Percentiles rank a stretch among this genome's conserved stretches.
phyloP scores from a whole-genome alignment of 2,797 vertebrate genomes.

The Adelosebastes latens region DNA sequence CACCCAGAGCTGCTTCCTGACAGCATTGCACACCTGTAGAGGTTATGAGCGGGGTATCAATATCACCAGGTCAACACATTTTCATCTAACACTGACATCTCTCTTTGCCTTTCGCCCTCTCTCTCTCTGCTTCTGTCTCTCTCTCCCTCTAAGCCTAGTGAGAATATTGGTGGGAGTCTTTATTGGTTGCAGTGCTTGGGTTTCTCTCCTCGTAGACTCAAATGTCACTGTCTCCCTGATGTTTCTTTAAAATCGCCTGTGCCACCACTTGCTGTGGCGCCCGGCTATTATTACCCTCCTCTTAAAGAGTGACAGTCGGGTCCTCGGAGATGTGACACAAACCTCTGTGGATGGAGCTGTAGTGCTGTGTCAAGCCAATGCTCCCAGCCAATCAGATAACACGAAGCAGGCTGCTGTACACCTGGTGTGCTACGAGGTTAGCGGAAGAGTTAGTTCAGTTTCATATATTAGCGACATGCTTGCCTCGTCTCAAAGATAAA shows the following conservation, averaged over 20 bases:
- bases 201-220: constrained; percentile 80
- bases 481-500: background rate
- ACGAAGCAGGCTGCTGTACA: constrained; percentile 33
- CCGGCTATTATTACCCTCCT: constrained; percentile 86
- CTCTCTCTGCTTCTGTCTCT: constrained; percentile 23
- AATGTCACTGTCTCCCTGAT: constrained; percentile 84
- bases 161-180: constrained; percentile 80
- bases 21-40: constrained; percentile 74
- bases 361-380: constrained; percentile 74
- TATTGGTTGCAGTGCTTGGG: constrained; percentile 79
- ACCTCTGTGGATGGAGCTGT: constrained; percentile 76
- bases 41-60: constrained; percentile 76
- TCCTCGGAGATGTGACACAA: constrained; percentile 82
- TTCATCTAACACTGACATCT: constrained; percentile 79
- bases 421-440: constrained; percentile 30
- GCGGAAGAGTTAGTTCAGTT: constrained; percentile 15
- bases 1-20: constrained; percentile 67
- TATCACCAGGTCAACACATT: constrained; percentile 80
- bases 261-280: constrained; percentile 81
- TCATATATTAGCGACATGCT: background rate
- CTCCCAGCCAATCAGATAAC: constrained; percentile 75
- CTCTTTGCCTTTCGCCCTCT: constrained; percentile 42
- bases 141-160: constrained; percentile 57
- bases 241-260: constrained; percentile 82
- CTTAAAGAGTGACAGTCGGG: constrained; percentile 85